phyloP scores from a whole-genome alignment of 2,113 vertebrate species.

The Manacus vitellinus region DNA sequence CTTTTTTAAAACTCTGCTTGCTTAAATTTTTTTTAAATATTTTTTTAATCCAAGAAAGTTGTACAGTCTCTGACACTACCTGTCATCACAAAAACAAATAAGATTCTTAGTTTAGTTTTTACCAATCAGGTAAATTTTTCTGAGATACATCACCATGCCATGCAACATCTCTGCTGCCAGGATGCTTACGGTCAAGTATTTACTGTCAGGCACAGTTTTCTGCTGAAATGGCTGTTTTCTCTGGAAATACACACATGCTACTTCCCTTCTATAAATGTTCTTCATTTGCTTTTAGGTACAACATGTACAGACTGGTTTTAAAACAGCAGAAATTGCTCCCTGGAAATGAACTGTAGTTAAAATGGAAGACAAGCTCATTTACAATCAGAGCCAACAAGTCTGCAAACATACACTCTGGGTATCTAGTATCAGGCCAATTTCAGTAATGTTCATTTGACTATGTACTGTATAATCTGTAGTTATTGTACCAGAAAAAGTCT shows the following conservation, averaged over 20 bases:
- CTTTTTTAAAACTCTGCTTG: background rate
- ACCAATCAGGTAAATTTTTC: background rate
- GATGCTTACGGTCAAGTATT: background rate
- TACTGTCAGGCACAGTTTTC: background rate
- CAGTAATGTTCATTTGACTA: background rate
- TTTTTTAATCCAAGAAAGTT: background rate
- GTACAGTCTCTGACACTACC: background rate
- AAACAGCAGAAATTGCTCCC: conserved; percentile 20
- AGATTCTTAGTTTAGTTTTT: background rate
- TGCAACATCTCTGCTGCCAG: background rate
- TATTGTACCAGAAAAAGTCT: conserved; percentile 11
- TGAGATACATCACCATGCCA: background rate
- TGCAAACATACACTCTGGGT: background rate
- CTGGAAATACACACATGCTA: background rate
- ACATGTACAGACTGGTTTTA: conserved; percentile 20
- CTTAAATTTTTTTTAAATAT: background rate
- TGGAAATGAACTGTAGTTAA: conserved; percentile 26
- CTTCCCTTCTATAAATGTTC: background rate
- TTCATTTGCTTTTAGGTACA: conserved; percentile 13
- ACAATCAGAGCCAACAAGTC: conserved; percentile 21
- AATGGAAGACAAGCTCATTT: conserved; percentile 18
- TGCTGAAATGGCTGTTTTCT: conserved; percentile 6
- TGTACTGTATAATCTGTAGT: background rate
- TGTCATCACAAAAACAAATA: background rate
- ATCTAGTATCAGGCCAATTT: conserved; percentile 18